A percentile compares a stretch with the other conserved stretches of the same genome.
These are phyloP conservation scores for Diabrotica virgifera DNA, from an alignment of 1,140 invertebrate species.

Conservation along the genomic window DNA sequence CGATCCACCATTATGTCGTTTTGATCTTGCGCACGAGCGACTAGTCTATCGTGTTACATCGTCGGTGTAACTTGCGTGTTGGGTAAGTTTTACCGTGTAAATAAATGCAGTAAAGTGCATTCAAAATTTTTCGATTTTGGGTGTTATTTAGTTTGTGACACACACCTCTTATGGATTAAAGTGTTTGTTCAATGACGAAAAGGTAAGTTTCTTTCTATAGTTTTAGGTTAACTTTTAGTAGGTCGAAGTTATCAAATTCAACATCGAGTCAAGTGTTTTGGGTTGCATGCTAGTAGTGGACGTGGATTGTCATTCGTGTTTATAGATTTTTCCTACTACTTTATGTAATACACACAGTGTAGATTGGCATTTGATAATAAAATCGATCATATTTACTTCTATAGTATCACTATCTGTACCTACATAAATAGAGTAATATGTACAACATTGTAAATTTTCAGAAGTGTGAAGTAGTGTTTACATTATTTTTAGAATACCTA, in stretches of 20 bases:
- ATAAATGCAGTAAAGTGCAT: conserved; percentile 14
- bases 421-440: no score
- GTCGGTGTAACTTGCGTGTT: conserved; percentile 6
- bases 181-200: not conserved
- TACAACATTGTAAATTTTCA: no score
- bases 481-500: no score
- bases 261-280: conserved; percentile 13
- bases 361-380: no score
- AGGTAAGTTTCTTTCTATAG: conserved; percentile 4
- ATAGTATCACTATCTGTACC: no score
- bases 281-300: conserved; percentile 11
- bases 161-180: conserved; percentile 10
- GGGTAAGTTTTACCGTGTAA: not conserved
- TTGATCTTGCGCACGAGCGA: conserved; percentile 8
- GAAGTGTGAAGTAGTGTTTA: no score
- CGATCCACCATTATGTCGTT: conserved; percentile 3
- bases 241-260: conserved; percentile 11
- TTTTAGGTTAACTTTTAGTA: conserved; percentile 15
- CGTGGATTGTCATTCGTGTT: not conserved
- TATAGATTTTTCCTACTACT: no score
- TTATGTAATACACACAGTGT: no score
- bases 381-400: no score
- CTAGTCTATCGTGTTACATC: conserved; percentile 10
- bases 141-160: not conserved
- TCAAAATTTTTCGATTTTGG: conserved; percentile 1